A percentile compares a stretch with the other conserved stretches of the same genome.
These are phyloP conservation scores for Acanthurus leucopareius DNA, from an alignment of 2,797 vertebrate genomes.

Conservation along the genomic window DNA sequence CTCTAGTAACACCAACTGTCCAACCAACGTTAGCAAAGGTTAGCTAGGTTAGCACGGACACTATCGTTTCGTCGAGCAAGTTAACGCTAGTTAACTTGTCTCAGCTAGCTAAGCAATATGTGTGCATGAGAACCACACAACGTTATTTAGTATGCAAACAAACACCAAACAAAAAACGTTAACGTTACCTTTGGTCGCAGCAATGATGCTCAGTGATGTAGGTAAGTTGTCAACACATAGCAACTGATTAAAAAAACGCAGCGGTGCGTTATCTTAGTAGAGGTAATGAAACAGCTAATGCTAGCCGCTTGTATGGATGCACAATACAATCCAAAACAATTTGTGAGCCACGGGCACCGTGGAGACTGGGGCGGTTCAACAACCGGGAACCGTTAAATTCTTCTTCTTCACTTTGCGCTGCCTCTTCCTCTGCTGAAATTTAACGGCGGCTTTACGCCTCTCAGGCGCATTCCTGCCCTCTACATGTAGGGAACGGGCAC, in stretches of 20 bases:
- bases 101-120: background rate
- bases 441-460: background rate
- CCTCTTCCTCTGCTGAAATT: slow-evolving; percentile 36
- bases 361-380: slow-evolving; percentile 60
- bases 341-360: slow-evolving; percentile 12
- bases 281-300: background rate
- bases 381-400: slow-evolving; percentile 84
- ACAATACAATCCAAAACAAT: background rate
- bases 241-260: slow-evolving; percentile 15
- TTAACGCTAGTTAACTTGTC: background rate
- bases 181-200: slow-evolving; percentile 63
- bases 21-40: slow-evolving; percentile 48
- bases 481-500: background rate
- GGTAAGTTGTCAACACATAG: slow-evolving; percentile 46
- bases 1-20: slow-evolving; percentile 7
- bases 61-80: background rate
- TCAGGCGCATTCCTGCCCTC: slow-evolving; percentile 39
- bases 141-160: background rate
- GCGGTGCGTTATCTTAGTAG: background rate
- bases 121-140: fast-evolving
- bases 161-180: background rate
- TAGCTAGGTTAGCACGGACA: slow-evolving; percentile 47
- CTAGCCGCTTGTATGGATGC: too few species aligned
- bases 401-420: slow-evolving; percentile 69
- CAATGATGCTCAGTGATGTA: slow-evolving; percentile 15